A percentile compares a stretch with the other conserved stretches of the same genome.
Conservation (phyloP, 2,888 invertebrate genomes). For the Platerodrilus igneus region DNA sequence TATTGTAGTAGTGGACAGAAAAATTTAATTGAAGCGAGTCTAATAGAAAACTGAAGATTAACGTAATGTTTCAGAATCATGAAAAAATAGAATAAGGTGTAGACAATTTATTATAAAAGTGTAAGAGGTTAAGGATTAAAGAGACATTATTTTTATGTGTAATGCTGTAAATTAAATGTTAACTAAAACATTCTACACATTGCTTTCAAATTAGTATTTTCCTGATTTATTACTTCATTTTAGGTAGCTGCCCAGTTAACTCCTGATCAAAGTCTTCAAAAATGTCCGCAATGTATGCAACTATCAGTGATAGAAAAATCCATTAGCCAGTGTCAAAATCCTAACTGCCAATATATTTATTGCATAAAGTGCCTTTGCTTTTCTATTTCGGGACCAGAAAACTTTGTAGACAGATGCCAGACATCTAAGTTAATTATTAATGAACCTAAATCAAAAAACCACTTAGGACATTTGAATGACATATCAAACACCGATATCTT, state of each 20-base stretch:
- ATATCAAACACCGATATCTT: conserved; percentile 12
- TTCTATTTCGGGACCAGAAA: conserved; percentile 37
- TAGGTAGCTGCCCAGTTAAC: conserved; percentile 33
- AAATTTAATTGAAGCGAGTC: too few relatives aligned
- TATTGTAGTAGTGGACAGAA: too few relatives aligned
- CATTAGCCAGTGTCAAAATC: conserved; percentile 40
- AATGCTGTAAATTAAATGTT: too few relatives aligned
- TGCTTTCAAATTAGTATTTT: too few relatives aligned
- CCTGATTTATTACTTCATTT: conserved; percentile 18
- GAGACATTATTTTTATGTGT: too few relatives aligned
- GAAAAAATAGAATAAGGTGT: too few relatives aligned
- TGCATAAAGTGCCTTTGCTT: conserved; percentile 41
- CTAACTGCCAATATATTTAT: conserved; percentile 40
- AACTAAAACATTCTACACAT: too few relatives aligned
- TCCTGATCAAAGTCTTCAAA: conserved; percentile 36
- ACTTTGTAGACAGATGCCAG: conserved; percentile 41
- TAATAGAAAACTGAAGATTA: too few relatives aligned
- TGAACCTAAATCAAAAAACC: conserved; percentile 1
- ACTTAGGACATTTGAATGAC: conserved; percentile 12
- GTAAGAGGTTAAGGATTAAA: too few relatives aligned
- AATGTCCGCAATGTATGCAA: conserved; percentile 38
- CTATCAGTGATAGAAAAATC: conserved; percentile 39
- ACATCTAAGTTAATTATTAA: conserved; percentile 27
- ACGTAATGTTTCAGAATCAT: too few relatives aligned
- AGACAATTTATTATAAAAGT: too few relatives aligned